Percentiles rank a stretch among this genome's conserved stretches.
Conservation (phyloP, 2,888 invertebrate genomes). For the Tupiocoris notatus region DNA sequence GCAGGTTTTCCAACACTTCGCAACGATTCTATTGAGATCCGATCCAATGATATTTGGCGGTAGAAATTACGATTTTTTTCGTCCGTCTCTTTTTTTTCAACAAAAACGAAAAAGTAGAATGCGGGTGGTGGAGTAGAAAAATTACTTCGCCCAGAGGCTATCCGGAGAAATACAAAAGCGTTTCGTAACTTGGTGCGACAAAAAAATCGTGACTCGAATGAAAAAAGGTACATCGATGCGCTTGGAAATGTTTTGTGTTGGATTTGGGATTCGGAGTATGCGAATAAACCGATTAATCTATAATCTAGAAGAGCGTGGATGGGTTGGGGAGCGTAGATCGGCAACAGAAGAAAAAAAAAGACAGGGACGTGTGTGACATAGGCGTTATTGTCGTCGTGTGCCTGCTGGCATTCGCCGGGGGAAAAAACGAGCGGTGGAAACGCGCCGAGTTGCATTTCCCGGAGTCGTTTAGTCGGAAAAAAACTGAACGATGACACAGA, state of each 20-base stretch:
- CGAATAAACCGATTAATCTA: slow-evolving; percentile 37
- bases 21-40: slow-evolving; percentile 25
- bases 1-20: background rate
- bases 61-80: slow-evolving; percentile 23
- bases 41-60: slow-evolving; percentile 33
- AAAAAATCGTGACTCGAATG: background rate
- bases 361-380: background rate
- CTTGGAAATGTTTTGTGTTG: slow-evolving; percentile 34
- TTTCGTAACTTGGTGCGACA: slow-evolving; percentile 19
- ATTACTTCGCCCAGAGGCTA: slow-evolving; percentile 14
- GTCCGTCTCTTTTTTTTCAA: too few relatives aligned
- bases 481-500: background rate
- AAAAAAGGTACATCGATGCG: slow-evolving; percentile 26
- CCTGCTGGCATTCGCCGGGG: background rate
- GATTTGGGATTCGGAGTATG: slow-evolving; percentile 29
- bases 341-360: too few relatives aligned
- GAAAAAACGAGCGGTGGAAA: too few relatives aligned
- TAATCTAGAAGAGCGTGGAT: slow-evolving; percentile 25
- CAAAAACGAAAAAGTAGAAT: background rate
- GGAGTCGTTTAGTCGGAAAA: background rate
- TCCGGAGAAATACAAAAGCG: background rate
- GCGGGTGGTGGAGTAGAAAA: background rate
- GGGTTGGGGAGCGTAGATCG: too few relatives aligned
- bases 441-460: background rate
- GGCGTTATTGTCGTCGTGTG: background rate